phyloP scores from a whole-genome alignment of 2,888 invertebrate genomes.

The Brachycybe producta region DNA sequence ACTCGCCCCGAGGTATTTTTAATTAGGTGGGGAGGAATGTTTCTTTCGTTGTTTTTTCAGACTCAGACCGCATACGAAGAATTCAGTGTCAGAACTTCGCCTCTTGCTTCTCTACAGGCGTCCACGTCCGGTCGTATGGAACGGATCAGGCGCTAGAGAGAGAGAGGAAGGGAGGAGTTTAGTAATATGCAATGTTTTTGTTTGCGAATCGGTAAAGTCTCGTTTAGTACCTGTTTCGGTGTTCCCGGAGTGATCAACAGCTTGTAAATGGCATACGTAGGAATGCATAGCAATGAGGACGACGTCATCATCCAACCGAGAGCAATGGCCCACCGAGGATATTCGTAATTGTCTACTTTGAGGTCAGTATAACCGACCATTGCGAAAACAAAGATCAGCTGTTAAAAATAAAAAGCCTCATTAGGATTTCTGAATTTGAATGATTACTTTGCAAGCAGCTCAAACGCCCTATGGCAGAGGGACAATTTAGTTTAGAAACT shows the following conservation, averaged over 20 bases:
- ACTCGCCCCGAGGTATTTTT: too few species aligned
- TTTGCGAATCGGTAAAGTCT: background rate
- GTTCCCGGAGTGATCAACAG: slow-evolving; percentile 28
- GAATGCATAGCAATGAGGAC: slow-evolving; percentile 74
- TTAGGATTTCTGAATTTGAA: too few species aligned
- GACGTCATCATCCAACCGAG: slow-evolving; percentile 71
- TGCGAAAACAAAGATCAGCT: slow-evolving; percentile 72
- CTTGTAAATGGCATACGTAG: slow-evolving; percentile 62
- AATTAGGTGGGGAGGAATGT: too few species aligned
- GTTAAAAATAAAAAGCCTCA: slow-evolving; percentile 27
- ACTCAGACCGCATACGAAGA: background rate
- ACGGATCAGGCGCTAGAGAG: background rate
- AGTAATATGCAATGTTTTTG: background rate
- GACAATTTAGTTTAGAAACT: too few species aligned
- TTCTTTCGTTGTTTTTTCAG: too few species aligned
- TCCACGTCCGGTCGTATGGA: slow-evolving; percentile 12
- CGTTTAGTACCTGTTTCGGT: slow-evolving; percentile 27
- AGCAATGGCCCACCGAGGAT: slow-evolving; percentile 66
- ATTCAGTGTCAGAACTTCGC: slow-evolving; percentile 12
- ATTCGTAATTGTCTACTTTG: slow-evolving; percentile 50
- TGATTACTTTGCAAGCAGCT: too few species aligned
- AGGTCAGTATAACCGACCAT: slow-evolving; percentile 64
- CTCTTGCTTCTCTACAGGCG: slow-evolving; percentile 5
- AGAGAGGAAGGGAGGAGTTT: too few species aligned
- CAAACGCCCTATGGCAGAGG: too few species aligned